phyloP scores from a whole-genome alignment of 2,113 vertebrate species.

The Glareola pratincola region DNA sequence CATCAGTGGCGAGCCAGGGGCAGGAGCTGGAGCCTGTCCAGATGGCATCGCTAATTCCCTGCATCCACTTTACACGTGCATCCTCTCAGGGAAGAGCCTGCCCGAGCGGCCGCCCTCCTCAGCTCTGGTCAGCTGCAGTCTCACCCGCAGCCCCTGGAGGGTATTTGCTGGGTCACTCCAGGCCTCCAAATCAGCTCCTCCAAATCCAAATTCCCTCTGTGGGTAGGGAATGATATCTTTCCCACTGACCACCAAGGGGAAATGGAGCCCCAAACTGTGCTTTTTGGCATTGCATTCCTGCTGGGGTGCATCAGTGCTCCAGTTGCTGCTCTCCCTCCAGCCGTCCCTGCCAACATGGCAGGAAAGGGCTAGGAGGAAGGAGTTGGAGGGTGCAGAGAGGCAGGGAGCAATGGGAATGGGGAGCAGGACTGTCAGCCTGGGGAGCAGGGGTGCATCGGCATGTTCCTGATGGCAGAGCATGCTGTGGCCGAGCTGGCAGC shows the following conservation, averaged over 20 bases:
- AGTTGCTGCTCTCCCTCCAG: neutral
- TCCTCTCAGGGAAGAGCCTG: neutral
- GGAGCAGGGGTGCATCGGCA: neutral
- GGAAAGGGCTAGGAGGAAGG: neutral
- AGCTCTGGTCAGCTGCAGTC: neutral
- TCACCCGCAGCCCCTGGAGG: fast-evolving
- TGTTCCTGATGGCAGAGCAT: fast-evolving
- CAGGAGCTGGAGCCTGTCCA: conserved; percentile 35
- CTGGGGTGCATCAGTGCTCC: neutral
- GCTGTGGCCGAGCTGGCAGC: fast-evolving
- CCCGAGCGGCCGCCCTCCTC: fast-evolving
- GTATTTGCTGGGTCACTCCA: neutral
- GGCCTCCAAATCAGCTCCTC: neutral
- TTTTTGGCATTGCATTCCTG: neutral
- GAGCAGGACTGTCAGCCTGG: neutral
- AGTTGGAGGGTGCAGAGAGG: neutral
- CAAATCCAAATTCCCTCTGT: fast-evolving
- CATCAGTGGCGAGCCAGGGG: conserved; percentile 22
- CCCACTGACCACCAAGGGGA: fast-evolving
- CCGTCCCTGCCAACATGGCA: neutral
- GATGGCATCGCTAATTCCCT: neutral
- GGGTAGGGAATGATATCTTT: neutral
- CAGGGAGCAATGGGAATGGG: neutral
- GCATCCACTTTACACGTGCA: neutral
- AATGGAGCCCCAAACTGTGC: neutral